These are phyloP conservation scores for Drosophila nebulosa DNA, from an alignment of 1,140 invertebrate genomes.

Conservation along the genomic window DNA sequence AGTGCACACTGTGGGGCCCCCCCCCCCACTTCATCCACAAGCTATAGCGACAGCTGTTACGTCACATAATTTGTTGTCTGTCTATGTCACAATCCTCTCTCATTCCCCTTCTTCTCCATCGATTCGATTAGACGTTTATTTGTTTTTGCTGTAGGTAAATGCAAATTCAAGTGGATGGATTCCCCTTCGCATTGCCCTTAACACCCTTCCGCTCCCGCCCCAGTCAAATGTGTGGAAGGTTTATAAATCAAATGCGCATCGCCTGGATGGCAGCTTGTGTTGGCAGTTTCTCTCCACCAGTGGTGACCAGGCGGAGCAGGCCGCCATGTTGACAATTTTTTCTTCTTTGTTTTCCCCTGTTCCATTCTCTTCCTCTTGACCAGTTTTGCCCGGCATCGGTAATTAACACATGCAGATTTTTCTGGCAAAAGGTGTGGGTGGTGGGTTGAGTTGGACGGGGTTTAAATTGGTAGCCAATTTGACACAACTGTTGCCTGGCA, in stretches of 20 bases:
- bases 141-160: conserved; percentile 75
- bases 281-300: conserved; percentile 56
- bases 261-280: conserved; percentile 53
- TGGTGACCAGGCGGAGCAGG: not conserved
- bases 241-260: conserved; percentile 69
- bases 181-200: not conserved
- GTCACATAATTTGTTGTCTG: conserved; percentile 74
- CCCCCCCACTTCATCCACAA: not conserved
- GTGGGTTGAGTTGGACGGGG: not conserved
- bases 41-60: conserved; percentile 51
- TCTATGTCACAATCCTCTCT: conserved; percentile 51
- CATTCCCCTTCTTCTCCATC: not conserved
- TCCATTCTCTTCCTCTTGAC: conserved; percentile 35
- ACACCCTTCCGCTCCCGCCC: not conserved
- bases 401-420: conserved; percentile 79
- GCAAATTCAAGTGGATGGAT: conserved; percentile 66
- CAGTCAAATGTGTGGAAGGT: conserved; percentile 17
- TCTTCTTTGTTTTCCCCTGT: not conserved
- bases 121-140: conserved; percentile 75
- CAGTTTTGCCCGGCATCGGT: conserved; percentile 44
- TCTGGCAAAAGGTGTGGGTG: not conserved
- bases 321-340: conserved; percentile 70
- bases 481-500: conserved; percentile 65
- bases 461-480: conserved; percentile 48
- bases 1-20: no score